phyloP scores from a whole-genome alignment of 2,113 vertebrate genomes.

The Channa maculata region DNA sequence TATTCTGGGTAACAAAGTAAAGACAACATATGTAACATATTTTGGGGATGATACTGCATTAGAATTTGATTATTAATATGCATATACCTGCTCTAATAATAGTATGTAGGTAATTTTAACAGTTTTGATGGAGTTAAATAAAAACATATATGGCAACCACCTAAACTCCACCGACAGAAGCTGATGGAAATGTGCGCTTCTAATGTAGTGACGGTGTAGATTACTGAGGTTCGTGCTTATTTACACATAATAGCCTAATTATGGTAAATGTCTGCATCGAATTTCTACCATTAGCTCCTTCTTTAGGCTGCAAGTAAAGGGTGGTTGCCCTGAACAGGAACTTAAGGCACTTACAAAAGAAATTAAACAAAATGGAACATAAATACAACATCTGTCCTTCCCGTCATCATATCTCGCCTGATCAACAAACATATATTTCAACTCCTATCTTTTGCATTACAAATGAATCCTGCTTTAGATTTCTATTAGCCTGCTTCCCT shows the following conservation, averaged over 20 bases:
- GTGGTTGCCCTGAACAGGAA: neutral
- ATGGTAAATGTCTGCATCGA: constrained; percentile 11
- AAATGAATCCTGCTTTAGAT: too few species aligned
- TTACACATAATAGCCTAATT: too few species aligned
- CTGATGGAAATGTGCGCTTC: constrained; percentile 9
- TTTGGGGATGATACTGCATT: neutral
- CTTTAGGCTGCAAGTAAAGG: constrained; percentile 28
- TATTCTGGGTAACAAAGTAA: neutral
- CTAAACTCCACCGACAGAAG: too few species aligned
- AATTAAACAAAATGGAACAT: constrained; percentile 5
- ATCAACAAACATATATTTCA: neutral
- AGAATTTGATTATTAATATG: neutral
- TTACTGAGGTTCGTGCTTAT: constrained; percentile 15
- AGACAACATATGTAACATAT: neutral
- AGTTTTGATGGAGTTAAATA: too few species aligned
- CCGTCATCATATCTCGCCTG: neutral
- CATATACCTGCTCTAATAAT: too few species aligned
- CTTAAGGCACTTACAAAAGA: constrained; percentile 28
- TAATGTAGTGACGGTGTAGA: constrained; percentile 39
- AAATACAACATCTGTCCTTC: neutral
- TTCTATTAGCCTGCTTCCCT: constrained; percentile 40
- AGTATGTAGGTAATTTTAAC: too few species aligned
- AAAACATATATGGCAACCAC: too few species aligned
- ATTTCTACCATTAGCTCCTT: neutral
- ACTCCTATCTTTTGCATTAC: too few species aligned